phyloP scores from a whole-genome alignment of 2,888 invertebrate species.

The Catocala nupta region DNA sequence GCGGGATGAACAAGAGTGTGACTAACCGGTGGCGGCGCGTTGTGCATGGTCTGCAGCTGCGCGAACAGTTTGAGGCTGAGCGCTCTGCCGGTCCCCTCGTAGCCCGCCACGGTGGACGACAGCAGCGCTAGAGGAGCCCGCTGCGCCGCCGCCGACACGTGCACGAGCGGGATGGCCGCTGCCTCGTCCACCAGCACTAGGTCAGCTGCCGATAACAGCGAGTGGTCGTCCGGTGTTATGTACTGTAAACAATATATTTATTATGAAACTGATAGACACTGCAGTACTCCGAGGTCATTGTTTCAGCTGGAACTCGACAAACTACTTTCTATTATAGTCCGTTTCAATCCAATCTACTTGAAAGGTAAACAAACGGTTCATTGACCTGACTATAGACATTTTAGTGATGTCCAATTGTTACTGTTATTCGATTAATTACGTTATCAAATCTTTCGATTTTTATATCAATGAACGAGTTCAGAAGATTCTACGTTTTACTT shows the following conservation, averaged over 20 bases:
- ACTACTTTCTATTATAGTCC: too few species aligned
- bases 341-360: too few species aligned
- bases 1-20: not conserved
- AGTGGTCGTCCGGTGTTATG: conserved; percentile 96
- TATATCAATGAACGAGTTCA: too few species aligned
- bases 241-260: conserved; percentile 88
- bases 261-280: too few species aligned
- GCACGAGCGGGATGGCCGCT: conserved; percentile 98
- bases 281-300: too few species aligned
- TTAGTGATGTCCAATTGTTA: too few species aligned
- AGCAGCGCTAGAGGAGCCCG: conserved; percentile 97
- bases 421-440: too few species aligned
- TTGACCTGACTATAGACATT: too few species aligned
- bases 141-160: conserved; percentile 95
- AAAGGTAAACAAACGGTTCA: too few species aligned
- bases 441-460: too few species aligned
- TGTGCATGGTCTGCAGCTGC: conserved; percentile 91
- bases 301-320: too few species aligned
- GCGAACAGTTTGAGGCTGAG: conserved; percentile 97
- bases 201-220: conserved; percentile 96
- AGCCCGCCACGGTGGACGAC: conserved; percentile 98
- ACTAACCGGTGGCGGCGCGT: conserved; percentile 88
- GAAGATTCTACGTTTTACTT: too few species aligned
- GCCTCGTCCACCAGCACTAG: conserved; percentile 99
- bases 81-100: conserved; percentile 99